Percentiles rank a stretch among this genome's conserved stretches.
Evolutionary conservation across 1,140 invertebrate species (phyloP).

Genomic region (Belonocnema kinseyi): DNA sequence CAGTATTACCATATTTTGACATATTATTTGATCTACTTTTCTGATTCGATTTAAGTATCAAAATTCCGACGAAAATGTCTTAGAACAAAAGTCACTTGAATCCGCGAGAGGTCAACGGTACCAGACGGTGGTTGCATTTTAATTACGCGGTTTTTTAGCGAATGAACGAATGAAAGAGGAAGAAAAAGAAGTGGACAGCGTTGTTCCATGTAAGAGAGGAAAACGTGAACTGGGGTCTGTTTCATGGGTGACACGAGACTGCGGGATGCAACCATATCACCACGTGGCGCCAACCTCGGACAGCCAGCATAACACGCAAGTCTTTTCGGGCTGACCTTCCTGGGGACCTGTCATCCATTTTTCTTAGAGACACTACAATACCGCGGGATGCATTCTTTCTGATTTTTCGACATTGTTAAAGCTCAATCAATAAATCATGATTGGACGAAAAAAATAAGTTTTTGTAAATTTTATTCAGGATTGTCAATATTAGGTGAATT

Average conservation of each 20-base stretch:
- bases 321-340: constrained; percentile 60
- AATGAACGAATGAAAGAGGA: constrained; percentile 12
- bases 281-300: constrained; percentile 57
- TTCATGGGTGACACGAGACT: constrained; percentile 62
- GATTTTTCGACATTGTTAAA: constrained; percentile 35
- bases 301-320: constrained; percentile 61
- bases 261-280: constrained; percentile 58
- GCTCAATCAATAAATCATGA: not conserved
- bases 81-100: constrained; percentile 6
- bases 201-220: constrained; percentile 50
- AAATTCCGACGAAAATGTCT: not conserved
- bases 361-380: constrained; percentile 10
- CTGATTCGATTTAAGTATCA: not conserved
- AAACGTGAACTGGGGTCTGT: constrained; percentile 56
- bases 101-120: not conserved
- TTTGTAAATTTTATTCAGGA: too few species aligned
- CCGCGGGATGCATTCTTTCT: constrained; percentile 33
- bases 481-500: too few species aligned
- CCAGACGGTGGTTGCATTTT: not conserved
- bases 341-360: constrained; percentile 49
- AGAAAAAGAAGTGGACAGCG: constrained; percentile 41
- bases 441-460: not conserved
- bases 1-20: too few species aligned
- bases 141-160: not conserved
- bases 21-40: too few species aligned